Evolutionary conservation across 2,797 vertebrate genomes (phyloP), one percentile per base, ranked within the genome.

Genomic region (Apogon talboti): DNA sequence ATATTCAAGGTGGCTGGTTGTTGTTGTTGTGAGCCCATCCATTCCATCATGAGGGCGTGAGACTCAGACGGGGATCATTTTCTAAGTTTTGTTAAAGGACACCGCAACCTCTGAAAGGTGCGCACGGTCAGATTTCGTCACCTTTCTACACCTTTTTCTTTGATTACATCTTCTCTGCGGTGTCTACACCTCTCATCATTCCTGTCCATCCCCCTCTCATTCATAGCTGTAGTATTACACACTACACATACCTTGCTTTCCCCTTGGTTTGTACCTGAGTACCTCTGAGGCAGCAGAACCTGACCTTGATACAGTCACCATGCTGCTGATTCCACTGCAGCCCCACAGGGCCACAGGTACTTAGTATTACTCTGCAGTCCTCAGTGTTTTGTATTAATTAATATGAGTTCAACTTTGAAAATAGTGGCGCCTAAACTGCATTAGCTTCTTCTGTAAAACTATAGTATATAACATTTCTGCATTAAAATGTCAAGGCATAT

Each of bases 1-100:
- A 74, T 80, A 80, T 88, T 85, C 75, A 81, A 61, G 70, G 67
- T 60, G 50, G 24, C 21, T 24, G 2, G 21, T 24, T 33, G 37
- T 50, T 75, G 72, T 78, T 74, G 69, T 44, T 28, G 18, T 51
- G 30, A 66, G 38, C 40, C 41, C 55, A 45, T 68, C 51, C 10
- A 3, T 44, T 74, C 6, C 2, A 58, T 76, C 65, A 24, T 3
- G 18, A 66, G 74, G 64, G 77, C 38, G 21, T 28, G 51, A 48
- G 44, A 52, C 41, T 69, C 38, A 66, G 6, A 52, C 47, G 2
- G 0, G 47, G 44, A 59, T 76, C 28, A 24, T 43, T 30, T 37
- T 16, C 8, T 16, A 5, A 4, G 14, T 43, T 41, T 61, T 46
- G 48, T 38, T 10, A 7, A 10, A 21, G 9, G 21, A 45, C 24